Evolutionary conservation across 2,113 vertebrate genomes (phyloP).

Genomic region (Chamaetylas fuelleborni): DNA sequence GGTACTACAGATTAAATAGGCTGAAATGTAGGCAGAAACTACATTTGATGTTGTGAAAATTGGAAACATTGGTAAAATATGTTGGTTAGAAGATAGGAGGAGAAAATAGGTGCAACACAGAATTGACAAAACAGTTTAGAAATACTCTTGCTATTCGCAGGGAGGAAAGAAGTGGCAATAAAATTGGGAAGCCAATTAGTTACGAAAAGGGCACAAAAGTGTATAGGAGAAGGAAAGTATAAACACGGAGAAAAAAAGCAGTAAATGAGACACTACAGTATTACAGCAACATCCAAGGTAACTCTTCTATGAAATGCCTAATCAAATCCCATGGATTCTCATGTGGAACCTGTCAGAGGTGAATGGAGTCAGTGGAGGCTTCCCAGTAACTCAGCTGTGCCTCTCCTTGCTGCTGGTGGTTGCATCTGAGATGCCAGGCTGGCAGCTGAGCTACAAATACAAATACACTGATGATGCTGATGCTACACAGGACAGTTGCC

Average conservation of each 20-base stretch:
- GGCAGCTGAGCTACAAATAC: background rate
- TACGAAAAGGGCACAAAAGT: background rate
- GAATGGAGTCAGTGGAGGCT: background rate
- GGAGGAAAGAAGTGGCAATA: slow-evolving; percentile 13
- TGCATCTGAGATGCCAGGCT: background rate
- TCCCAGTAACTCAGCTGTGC: background rate
- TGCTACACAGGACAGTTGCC: background rate
- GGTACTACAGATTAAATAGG: background rate
- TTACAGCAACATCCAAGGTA: background rate
- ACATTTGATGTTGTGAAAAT: background rate
- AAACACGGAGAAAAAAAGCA: background rate
- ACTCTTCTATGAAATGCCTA: background rate
- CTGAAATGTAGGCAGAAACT: background rate
- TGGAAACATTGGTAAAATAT: background rate
- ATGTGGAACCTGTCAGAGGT: background rate
- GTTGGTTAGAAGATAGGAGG: background rate
- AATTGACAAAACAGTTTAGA: background rate
- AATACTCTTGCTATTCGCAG: background rate
- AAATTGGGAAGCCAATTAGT: background rate
- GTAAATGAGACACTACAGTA: background rate
- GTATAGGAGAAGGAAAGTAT: background rate
- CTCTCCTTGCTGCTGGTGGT: background rate
- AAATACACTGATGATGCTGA: background rate
- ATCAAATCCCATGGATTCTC: background rate
- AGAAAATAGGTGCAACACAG: background rate